A percentile compares a stretch with the other conserved stretches of the same genome.
Evolutionary conservation across 2,888 invertebrate genomes (phyloP).

Genomic region (Nomada fabriciana): DNA sequence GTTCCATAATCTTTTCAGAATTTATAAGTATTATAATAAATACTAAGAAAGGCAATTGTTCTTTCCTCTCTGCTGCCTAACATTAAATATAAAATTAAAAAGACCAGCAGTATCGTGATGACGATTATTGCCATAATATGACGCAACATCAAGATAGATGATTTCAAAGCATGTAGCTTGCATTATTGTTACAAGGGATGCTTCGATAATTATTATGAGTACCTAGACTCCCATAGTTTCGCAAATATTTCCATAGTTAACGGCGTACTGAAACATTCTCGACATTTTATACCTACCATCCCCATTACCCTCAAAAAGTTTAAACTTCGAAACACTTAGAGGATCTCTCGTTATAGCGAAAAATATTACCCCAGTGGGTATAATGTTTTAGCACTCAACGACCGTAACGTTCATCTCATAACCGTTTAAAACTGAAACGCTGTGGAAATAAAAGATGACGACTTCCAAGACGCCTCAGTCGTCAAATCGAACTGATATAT

Average conservation of each 20-base stretch:
- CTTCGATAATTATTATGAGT: background rate
- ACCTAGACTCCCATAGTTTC: background rate
- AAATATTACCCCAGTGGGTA: slow-evolving; percentile 10
- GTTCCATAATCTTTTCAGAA: too few species aligned
- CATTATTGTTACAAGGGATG: background rate
- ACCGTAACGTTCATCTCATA: background rate
- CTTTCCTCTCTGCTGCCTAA: too few species aligned
- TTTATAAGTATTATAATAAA: too few species aligned
- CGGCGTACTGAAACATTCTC: background rate
- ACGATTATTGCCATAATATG: background rate
- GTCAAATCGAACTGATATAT: too few species aligned
- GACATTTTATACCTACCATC: background rate
- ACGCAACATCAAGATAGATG: too few species aligned
- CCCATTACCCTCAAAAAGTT: background rate
- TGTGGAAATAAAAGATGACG: slow-evolving; percentile 12
- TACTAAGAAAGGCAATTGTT: too few species aligned
- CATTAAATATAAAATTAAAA: too few species aligned
- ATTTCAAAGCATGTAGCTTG: background rate
- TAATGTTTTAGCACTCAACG: background rate
- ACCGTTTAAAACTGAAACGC: background rate
- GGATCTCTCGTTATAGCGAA: background rate
- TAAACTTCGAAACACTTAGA: background rate
- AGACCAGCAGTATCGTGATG: background rate
- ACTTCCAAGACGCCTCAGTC: background rate
- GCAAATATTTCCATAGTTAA: background rate